These are phyloP conservation scores for Drosophila percnosoma DNA, from an alignment of 2,888 invertebrate species.

Conservation along the genomic window DNA sequence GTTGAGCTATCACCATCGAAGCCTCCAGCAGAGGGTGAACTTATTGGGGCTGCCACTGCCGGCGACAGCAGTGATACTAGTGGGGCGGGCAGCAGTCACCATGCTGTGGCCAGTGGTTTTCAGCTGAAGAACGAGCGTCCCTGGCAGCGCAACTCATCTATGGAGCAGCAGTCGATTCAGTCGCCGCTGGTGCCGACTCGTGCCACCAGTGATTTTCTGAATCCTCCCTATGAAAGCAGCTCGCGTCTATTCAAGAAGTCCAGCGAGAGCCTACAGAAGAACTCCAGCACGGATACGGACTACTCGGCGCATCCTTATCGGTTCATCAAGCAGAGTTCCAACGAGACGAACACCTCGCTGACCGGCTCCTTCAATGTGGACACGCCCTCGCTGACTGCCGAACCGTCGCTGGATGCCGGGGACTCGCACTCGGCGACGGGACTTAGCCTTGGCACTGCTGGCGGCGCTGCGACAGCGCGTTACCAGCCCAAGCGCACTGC, in stretches of 20 bases:
- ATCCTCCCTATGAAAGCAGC: conserved; percentile 81
- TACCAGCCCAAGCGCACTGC: conserved; percentile 82
- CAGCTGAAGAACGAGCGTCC: conserved; percentile 80
- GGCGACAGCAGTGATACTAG: conserved; percentile 72
- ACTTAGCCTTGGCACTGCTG: conserved; percentile 61
- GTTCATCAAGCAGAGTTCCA: conserved; percentile 85
- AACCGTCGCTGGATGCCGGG: conserved; percentile 83
- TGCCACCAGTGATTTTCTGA: conserved; percentile 83
- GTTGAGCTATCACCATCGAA: conserved; percentile 85
- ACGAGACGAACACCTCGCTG: conserved; percentile 85
- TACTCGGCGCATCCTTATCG: conserved; percentile 85
- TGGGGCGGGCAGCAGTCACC: conserved; percentile 63
- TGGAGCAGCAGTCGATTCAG: conserved; percentile 82
- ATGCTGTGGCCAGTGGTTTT: conserved; percentile 64
- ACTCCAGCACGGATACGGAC: conserved; percentile 85
- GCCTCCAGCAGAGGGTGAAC: conserved; percentile 71
- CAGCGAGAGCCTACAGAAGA: conserved; percentile 84
- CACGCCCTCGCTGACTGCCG: conserved; percentile 84
- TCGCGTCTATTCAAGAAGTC: conserved; percentile 83
- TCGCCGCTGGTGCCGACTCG: conserved; percentile 78
- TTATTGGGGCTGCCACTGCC: conserved; percentile 46
- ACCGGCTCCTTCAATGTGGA: conserved; percentile 85
- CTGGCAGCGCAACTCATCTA: conserved; percentile 82
- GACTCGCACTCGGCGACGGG: conserved; percentile 76
- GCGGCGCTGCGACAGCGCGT: conserved; percentile 67